Evolutionary conservation across 2,888 invertebrate genomes (phyloP), one percentile per base, ranked within the genome.

Genomic region (Acholoe squamosa): DNA sequence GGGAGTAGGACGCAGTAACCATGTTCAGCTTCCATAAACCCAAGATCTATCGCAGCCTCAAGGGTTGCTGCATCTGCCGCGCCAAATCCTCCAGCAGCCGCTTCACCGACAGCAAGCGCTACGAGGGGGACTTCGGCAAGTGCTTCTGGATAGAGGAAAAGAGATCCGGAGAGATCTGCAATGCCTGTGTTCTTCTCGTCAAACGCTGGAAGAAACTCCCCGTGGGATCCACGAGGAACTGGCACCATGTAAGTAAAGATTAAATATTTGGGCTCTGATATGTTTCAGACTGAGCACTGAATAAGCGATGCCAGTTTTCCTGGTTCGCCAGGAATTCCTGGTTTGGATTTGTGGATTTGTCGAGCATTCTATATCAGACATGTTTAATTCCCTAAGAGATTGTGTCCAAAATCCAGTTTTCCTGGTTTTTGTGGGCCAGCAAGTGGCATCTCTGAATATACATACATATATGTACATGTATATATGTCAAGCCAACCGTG

Each of bases 11-110:
- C 56, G 33, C 56, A n/a, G 84, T 43, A 54, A 91, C 89, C 91
- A 98, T 98, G 98, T 98, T 98, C 96, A 97, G 97, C 96, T 98
- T 98, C 96, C 98, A 98, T 96, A 98, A 97, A 96, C 98, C 98
- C 92, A 97, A 98, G 96, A 98, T 98, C 92, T 98, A 98, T 92
- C 92, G 95, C 76, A 95, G 95, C 93, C 93, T 97, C 90, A 97
- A 97, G 93, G 98, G 98, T 89, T 98, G 98, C 96, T 98, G 98
- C 96, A 98, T 98, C 94, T 98, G 98, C 95, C 97, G 97, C 95
- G 98, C 98, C 80, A 98, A 98, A 96, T 98, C 98, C 43, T 96
- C 94, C 93, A 97, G 98, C 96, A 98, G 98, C 54, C 97, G 98
- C 92, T 98, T 98, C 95, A 98, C 98, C 0, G 98, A 98, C 95